Conservation (phyloP, 2,888 invertebrate genomes). For the Eupithecia subfuscata region DNA sequence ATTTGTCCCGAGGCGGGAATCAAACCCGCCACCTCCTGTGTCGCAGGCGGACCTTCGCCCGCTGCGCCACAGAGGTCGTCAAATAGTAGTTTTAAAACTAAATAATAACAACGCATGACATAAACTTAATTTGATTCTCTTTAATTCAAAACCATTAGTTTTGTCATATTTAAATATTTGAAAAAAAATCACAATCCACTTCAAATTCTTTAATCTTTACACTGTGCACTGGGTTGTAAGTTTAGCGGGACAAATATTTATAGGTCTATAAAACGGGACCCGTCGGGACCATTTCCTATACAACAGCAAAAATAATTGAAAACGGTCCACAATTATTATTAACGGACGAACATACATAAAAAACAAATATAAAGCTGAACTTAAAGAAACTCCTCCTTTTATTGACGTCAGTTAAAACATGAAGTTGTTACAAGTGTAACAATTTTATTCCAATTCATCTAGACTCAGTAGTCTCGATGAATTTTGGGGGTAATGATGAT, state of each 20-base stretch:
- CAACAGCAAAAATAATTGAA: background rate
- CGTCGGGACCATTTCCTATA: background rate
- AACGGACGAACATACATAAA: background rate
- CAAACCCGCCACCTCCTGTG: no score
- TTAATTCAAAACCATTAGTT: no score
- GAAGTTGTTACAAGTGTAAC: background rate
- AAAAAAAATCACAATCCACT: no score
- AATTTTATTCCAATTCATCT: no score
- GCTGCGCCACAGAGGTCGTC: no score
- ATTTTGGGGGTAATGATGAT: background rate
- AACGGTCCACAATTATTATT: no score
- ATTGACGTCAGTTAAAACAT: background rate
- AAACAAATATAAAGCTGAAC: background rate
- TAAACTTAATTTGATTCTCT: background rate
- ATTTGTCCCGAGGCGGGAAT: no score
- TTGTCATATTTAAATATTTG: background rate
- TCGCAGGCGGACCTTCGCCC: no score
- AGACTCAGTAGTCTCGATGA: no score
- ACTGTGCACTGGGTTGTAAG: background rate
- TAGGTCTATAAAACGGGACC: no score
- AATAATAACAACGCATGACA: background rate
- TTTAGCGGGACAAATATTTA: background rate
- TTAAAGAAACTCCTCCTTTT: rapidly evolving
- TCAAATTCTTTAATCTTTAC: no score
- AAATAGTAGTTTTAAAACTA: background rate